Base-by-base conservation (phyloP, 2,113 vertebrate species). In the Candoia aspera region DNA sequence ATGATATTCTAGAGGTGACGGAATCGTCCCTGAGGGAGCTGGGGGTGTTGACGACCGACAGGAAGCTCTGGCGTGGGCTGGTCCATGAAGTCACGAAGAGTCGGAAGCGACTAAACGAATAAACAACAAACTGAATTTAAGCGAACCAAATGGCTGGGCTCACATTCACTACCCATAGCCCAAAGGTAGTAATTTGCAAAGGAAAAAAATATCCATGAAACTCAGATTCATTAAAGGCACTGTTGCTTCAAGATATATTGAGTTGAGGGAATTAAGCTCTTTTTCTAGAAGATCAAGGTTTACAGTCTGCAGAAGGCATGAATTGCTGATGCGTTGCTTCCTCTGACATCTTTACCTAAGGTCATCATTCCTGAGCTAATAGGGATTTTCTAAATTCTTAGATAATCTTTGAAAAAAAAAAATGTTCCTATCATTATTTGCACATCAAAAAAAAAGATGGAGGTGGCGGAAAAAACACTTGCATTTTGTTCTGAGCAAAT, bases 301-400 rank as follows among this genome's bases (percentile, higher is more conserved):
- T 59, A 37, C 37, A 12, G 59, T 84, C 53, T 57, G 53, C 24
- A 46, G 42, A 87, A 92, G 37, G 57, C n/a, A 11, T 17, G 12
- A 19, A 54, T 53, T 17, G 15, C 83, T 84, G 89, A 37, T 55
- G 26, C n/a, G 85, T 85, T 59, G 13, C 62, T 86, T 12, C 15
- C 24, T 42, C 24, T 85, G 83, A 13, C 17, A 55, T 89, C 86
- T 89, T 88, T 24, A 1, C 21, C 57, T 24, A 73, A 29, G 89
- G 89, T 94, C 91, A 91, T 4, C 60, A 84, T 85, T 92, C 86
- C 33, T 42, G 42, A 57, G 53, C 55, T 86, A 83, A 93, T 12
- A 23, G 24, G 86, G 57, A 8, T 90, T 92, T 60, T 55, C 64
- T 86, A 91, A 86, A 79, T 21, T 53, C 24, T 88, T 33, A 57